Conservation (phyloP, 2,888 invertebrate species). For the Protonemura montana region DNA sequence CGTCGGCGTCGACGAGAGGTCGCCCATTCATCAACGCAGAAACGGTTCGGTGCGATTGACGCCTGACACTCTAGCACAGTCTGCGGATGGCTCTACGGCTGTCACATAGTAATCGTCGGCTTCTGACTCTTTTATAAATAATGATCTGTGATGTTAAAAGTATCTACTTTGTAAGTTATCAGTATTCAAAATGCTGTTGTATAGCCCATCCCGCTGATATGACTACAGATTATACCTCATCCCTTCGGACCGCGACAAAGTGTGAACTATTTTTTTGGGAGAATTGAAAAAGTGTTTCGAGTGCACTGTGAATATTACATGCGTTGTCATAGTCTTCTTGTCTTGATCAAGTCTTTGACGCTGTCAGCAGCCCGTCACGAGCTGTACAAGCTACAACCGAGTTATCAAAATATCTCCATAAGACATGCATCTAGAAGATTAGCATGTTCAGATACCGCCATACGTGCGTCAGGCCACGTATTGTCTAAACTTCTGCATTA, state of each 20-base stretch:
- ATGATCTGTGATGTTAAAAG: neutral
- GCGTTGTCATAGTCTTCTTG: neutral
- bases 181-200: neutral
- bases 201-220: neutral
- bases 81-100: neutral
- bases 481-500: constrained; percentile 12
- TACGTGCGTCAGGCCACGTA: neutral
- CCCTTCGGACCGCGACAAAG: neutral
- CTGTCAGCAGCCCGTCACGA: neutral
- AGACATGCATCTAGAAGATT: neutral
- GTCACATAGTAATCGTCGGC: constrained; percentile 3
- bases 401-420: too few species aligned
- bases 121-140: neutral
- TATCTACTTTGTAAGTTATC: neutral
- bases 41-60: constrained; percentile 21
- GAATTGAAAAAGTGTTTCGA: too few species aligned
- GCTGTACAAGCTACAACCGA: neutral
- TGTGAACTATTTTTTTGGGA: too few species aligned
- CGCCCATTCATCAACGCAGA: neutral
- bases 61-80: neutral
- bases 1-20: too few species aligned
- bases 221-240: constrained; percentile 15
- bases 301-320: too few species aligned
- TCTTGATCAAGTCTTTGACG: too few species aligned
- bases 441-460: neutral